phyloP scores from a whole-genome alignment of 2,797 vertebrate species.

The Sebastes cheni region DNA sequence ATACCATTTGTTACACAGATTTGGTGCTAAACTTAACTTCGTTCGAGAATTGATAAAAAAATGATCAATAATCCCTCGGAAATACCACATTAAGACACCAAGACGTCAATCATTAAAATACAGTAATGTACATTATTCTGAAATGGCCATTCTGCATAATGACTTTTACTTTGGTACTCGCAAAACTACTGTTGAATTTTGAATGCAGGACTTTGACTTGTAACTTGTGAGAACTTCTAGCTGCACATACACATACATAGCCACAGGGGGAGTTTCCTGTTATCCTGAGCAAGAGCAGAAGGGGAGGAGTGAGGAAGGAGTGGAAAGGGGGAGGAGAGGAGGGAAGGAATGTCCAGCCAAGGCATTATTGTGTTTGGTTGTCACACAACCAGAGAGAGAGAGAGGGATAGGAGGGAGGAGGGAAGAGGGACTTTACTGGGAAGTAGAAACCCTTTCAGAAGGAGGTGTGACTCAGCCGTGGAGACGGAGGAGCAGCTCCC shows the following conservation, averaged over 20 bases:
- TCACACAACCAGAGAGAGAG: conserved; percentile 5
- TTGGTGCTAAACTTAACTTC: no score
- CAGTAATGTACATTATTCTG: no score
- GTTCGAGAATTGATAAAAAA: no score
- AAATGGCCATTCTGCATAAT: not conserved
- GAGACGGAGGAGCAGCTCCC: conserved; percentile 17
- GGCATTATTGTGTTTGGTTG: conserved; percentile 54
- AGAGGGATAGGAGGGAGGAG: not conserved
- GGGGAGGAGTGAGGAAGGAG: conserved; percentile 38
- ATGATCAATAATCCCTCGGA: no score
- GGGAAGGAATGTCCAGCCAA: conserved; percentile 58
- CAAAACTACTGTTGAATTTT: not conserved
- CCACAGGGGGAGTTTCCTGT: conserved; percentile 62
- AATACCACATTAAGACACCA: no score
- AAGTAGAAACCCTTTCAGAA: conserved; percentile 31
- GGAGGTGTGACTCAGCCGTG: conserved; percentile 52
- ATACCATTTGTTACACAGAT: no score
- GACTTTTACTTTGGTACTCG: not conserved
- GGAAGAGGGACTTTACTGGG: conserved; percentile 42
- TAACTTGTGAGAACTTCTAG: not conserved
- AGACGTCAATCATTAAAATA: no score
- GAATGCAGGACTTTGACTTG: not conserved
- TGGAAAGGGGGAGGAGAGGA: conserved; percentile 12
- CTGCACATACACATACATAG: not conserved
- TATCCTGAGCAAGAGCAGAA: conserved; percentile 4